Percentiles rank a stretch among this genome's conserved stretches.
These are phyloP conservation scores for Glossophaga mutica DNA, from an alignment of 2,797 vertebrate genomes.

Conservation along the genomic window DNA sequence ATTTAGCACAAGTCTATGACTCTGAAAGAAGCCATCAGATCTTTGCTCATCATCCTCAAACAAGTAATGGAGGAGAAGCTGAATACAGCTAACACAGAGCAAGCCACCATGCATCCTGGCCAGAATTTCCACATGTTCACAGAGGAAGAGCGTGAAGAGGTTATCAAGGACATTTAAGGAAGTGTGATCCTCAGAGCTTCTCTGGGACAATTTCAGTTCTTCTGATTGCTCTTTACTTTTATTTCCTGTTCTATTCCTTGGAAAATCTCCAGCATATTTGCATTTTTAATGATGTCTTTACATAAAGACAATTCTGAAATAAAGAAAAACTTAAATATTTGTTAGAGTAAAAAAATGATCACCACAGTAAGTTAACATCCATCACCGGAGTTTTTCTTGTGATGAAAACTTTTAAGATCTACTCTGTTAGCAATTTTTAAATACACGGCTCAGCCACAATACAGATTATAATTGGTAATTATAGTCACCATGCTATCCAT, in stretches of 20 bases:
- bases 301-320: slow-evolving; percentile 78
- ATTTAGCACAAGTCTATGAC: slow-evolving; percentile 99
- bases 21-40: slow-evolving; percentile 98
- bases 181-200: slow-evolving; percentile 56
- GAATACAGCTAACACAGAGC: slow-evolving; percentile 97
- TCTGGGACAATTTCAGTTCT: slow-evolving; percentile 66
- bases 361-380: background rate
- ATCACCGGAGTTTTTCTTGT: background rate
- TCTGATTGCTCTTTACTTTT: slow-evolving; percentile 72
- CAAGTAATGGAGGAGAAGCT: slow-evolving; percentile 99
- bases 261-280: slow-evolving; percentile 50
- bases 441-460: background rate
- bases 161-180: slow-evolving; percentile 95
- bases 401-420: background rate
- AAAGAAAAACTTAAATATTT: slow-evolving; percentile 76
- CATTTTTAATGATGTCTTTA: slow-evolving; percentile 82
- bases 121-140: slow-evolving; percentile 99
- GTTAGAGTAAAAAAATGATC: background rate
- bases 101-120: slow-evolving; percentile 94
- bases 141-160: slow-evolving; percentile 97
- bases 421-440: background rate
- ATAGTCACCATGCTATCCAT: background rate
- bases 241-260: slow-evolving; percentile 71
- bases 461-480: background rate
- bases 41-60: slow-evolving; percentile 96